Evolutionary conservation across 2,888 invertebrate species (phyloP).

Genomic region (Leucozona laternaria): DNA sequence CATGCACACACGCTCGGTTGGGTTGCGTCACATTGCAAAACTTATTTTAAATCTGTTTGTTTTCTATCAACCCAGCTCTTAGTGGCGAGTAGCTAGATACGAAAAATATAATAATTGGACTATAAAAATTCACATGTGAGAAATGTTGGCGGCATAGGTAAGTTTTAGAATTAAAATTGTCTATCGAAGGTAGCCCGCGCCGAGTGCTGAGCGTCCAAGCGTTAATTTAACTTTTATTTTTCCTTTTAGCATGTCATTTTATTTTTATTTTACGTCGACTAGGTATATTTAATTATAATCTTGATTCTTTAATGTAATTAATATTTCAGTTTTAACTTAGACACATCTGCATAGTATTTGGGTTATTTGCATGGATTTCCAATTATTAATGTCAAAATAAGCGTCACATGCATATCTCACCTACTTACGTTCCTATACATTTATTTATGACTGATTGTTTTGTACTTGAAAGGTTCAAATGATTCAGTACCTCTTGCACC

Average conservation of each 20-base stretch:
- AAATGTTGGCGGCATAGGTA: background rate
- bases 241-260: background rate
- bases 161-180: slow-evolving; percentile 4
- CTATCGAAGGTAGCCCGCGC: background rate
- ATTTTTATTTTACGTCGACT: slow-evolving; percentile 13
- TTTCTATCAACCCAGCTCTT: slow-evolving; percentile 13
- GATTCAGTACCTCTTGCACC: background rate
- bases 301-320: slow-evolving; percentile 27
- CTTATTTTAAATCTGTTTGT: slow-evolving; percentile 44
- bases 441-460: background rate
- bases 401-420: background rate
- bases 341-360: background rate
- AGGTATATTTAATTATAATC: slow-evolving; percentile 13
- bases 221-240: background rate
- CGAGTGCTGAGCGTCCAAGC: slow-evolving; percentile 17
- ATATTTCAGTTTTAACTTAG: background rate
- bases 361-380: slow-evolving; percentile 4
- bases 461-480: background rate
- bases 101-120: slow-evolving; percentile 31
- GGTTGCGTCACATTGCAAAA: slow-evolving; percentile 53
- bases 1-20: slow-evolving; percentile 51
- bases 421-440: too few relatives aligned
- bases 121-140: slow-evolving; percentile 20
- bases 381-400: background rate
- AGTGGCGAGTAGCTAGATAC: background rate